Conservation (phyloP, 2,113 vertebrate genomes). For the Protobothrops flavoviridis region DNA sequence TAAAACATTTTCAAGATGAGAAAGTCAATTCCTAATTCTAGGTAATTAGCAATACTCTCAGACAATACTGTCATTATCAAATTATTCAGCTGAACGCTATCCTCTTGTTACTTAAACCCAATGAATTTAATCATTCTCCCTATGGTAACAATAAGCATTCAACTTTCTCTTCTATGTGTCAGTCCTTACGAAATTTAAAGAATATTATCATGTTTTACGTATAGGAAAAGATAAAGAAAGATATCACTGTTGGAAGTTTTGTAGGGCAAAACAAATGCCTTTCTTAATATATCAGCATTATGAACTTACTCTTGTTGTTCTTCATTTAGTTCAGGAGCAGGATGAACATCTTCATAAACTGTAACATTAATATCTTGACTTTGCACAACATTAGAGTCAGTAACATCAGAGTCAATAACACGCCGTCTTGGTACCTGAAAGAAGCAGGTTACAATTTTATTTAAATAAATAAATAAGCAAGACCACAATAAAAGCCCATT, state of each 20-base stretch:
- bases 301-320: slow-evolving; percentile 68
- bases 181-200: not conserved
- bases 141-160: not conserved
- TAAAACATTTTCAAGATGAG: no score
- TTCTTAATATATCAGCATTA: not conserved
- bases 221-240: not conserved
- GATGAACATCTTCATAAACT: slow-evolving; percentile 75
- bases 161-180: not conserved
- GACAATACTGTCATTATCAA: not conserved
- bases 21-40: not conserved
- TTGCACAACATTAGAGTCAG: slow-evolving; percentile 48
- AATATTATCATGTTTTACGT: not conserved
- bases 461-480: slow-evolving; percentile 37
- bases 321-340: slow-evolving; percentile 67
- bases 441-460: slow-evolving; percentile 19
- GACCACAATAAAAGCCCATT: not conserved
- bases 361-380: slow-evolving; percentile 64
- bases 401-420: slow-evolving; percentile 43
- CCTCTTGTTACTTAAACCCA: not conserved
- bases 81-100: not conserved
- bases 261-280: not conserved
- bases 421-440: slow-evolving; percentile 64
- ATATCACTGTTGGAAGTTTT: not conserved
- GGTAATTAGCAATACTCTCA: not conserved
- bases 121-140: no score